Conservation (phyloP, 2,888 invertebrate genomes). For the Leptinotarsa juncta region DNA sequence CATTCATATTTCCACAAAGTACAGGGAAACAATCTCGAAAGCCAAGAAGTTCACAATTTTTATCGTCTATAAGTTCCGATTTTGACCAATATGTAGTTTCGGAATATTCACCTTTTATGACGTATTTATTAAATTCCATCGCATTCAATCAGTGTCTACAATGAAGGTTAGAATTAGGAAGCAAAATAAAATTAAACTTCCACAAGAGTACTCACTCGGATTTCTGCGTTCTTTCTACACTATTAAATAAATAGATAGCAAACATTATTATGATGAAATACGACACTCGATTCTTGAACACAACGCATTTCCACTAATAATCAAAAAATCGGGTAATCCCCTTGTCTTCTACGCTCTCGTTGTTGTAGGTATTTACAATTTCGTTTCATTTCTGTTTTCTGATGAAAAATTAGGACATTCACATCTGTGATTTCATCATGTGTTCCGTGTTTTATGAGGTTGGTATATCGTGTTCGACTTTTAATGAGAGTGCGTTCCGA, state of each 20-base stretch:
- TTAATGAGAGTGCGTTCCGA: too few species aligned
- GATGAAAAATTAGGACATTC: too few species aligned
- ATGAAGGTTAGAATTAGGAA: constrained; percentile 30
- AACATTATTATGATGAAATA: too few species aligned
- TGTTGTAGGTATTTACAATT: background rate
- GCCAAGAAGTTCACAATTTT: constrained; percentile 34
- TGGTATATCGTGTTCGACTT: too few species aligned
- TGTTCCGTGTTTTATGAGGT: too few species aligned
- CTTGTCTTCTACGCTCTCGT: constrained; percentile 21
- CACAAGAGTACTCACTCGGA: background rate
- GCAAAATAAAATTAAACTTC: background rate
- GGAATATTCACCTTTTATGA: constrained; percentile 30
- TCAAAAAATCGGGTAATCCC: constrained; percentile 30
- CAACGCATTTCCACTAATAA: constrained; percentile 9
- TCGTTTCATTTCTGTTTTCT: too few species aligned
- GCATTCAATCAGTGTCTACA: constrained; percentile 25
- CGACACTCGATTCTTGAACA: background rate
- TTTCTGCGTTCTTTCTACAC: background rate
- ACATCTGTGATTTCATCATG: too few species aligned
- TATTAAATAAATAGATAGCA: background rate
- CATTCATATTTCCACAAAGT: constrained; percentile 21
- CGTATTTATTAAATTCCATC: constrained; percentile 39
- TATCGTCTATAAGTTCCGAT: constrained; percentile 27
- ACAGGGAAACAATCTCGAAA: constrained; percentile 37
- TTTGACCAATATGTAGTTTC: constrained; percentile 32